phyloP scores from a whole-genome alignment of 2,797 vertebrate genomes.

The Poeciliopsis turneri region DNA sequence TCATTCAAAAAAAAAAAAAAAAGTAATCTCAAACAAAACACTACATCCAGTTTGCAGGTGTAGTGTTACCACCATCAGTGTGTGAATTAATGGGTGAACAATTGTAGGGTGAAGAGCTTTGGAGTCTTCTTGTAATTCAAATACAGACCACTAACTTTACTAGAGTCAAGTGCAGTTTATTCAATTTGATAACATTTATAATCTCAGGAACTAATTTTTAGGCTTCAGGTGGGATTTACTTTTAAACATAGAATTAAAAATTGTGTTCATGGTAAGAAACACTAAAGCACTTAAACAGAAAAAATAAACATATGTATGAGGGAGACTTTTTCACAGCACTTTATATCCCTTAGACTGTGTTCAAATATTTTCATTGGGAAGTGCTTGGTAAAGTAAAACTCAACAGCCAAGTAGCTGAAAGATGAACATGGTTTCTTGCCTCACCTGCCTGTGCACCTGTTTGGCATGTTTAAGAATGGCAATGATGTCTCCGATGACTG shows the following conservation, averaged over 20 bases:
- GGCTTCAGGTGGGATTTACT: background rate
- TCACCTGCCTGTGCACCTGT: constrained; percentile 91
- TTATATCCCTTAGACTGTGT: background rate
- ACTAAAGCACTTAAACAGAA: background rate
- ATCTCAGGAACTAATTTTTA: background rate
- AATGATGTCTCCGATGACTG: constrained; percentile 93
- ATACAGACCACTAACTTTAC: background rate
- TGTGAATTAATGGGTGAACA: too few species aligned
- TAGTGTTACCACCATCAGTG: too few species aligned
- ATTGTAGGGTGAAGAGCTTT: too few species aligned
- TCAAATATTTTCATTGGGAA: background rate
- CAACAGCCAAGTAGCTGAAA: background rate
- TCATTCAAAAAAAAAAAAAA: background rate
- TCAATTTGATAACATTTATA: background rate
- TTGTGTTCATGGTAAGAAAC: background rate
- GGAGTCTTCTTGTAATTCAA: too few species aligned
- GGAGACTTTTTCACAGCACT: background rate
- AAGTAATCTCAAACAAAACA: background rate
- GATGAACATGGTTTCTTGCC: constrained; percentile 4
- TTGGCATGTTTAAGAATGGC: constrained; percentile 96
- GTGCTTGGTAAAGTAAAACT: background rate
- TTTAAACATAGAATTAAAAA: background rate
- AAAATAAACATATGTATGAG: background rate
- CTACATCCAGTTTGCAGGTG: background rate
- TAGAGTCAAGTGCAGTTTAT: background rate